Percentiles rank a stretch among this genome's conserved stretches.
Evolutionary conservation across 1,140 invertebrate species (phyloP).

Genomic region (Saccostrea cuccullata): DNA sequence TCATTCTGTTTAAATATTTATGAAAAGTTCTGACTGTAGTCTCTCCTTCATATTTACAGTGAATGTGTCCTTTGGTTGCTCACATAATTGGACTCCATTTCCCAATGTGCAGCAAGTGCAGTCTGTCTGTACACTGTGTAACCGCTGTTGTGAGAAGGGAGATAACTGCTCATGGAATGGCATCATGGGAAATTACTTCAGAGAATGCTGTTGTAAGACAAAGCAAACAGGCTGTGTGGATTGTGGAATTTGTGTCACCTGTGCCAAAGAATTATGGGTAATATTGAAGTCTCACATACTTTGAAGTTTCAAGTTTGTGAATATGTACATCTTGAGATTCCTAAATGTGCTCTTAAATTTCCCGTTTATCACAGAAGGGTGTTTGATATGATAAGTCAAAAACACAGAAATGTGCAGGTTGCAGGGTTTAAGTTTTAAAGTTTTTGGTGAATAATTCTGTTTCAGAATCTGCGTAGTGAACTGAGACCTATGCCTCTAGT

Average conservation of each 20-base stretch:
- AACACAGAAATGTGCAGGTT: too few relatives aligned
- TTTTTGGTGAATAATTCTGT: conserved; percentile 1
- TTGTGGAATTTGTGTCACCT: conserved; percentile 72
- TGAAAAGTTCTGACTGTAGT: too few relatives aligned
- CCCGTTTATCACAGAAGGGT: too few relatives aligned
- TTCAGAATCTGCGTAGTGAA: conserved; percentile 42
- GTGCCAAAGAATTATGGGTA: conserved; percentile 73
- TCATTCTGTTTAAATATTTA: too few relatives aligned
- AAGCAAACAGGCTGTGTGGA: conserved; percentile 65
- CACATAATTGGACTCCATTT: conserved; percentile 64
- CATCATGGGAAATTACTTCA: conserved; percentile 62
- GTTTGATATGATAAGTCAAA: too few relatives aligned
- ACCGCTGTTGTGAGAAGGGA: conserved; percentile 69
- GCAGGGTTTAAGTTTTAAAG: too few relatives aligned
- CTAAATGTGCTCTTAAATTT: too few relatives aligned
- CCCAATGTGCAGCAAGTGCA: conserved; percentile 52
- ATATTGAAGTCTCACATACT: not conserved
- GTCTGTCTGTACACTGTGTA: conserved; percentile 72
- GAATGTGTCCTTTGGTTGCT: conserved; percentile 71
- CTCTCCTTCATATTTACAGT: conserved; percentile 59
- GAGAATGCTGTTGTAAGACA: conserved; percentile 68
- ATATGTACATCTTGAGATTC: too few relatives aligned
- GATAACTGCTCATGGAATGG: conserved; percentile 67
- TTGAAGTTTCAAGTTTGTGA: too few relatives aligned
- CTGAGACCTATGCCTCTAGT: conserved; percentile 36